phyloP scores from a whole-genome alignment of 2,797 vertebrate genomes.

The Ptychadena robeensis region DNA sequence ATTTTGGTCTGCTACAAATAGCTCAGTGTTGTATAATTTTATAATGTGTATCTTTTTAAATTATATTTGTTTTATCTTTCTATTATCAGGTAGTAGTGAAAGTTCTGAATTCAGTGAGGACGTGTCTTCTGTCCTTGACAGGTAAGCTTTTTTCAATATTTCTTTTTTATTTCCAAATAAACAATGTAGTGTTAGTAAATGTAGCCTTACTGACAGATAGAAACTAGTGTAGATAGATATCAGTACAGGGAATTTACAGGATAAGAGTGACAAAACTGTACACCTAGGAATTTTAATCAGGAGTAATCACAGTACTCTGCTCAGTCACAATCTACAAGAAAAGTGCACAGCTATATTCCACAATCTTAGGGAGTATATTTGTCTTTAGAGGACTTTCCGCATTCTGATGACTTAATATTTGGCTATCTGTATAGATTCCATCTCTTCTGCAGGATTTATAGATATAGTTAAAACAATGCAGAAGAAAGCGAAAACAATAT shows the following conservation, averaged over 20 bases:
- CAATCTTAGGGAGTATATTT: background rate
- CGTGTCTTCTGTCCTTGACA: conserved; percentile 87
- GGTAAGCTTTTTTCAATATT: conserved; percentile 78
- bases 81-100: conserved; percentile 89
- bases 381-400: background rate
- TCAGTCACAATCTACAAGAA: background rate
- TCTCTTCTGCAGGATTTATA: background rate
- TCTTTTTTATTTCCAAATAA: too few relatives aligned
- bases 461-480: background rate
- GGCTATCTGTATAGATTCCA: background rate
- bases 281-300: too few relatives aligned
- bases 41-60: background rate
- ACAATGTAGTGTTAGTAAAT: too few relatives aligned
- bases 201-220: too few relatives aligned
- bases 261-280: too few relatives aligned
- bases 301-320: too few relatives aligned
- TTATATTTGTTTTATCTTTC: conserved; percentile 53
- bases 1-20: too few relatives aligned
- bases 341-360: background rate
- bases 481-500: background rate
- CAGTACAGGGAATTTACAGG: too few relatives aligned
- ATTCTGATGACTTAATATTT: background rate
- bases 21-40: too few relatives aligned
- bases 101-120: conserved; percentile 94
- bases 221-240: too few relatives aligned